Evolutionary conservation across 2,797 vertebrate species (phyloP), one percentile per base, ranked within the genome.

Genomic region (Tinamus major): DNA sequence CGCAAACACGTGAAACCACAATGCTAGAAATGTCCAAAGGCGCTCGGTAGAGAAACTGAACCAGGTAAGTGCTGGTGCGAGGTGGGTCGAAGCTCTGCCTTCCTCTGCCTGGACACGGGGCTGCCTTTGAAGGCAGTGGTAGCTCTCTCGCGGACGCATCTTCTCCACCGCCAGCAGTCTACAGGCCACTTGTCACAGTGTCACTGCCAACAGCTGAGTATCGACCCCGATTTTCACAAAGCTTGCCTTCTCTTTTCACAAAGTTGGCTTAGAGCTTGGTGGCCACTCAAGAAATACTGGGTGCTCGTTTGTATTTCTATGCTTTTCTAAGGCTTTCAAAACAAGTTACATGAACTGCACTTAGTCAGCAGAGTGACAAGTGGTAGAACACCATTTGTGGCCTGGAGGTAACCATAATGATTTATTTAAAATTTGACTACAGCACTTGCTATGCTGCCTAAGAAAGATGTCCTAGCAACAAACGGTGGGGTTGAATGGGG

Each of bases 1-100:
- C 55, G 27, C 77, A 88, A 85, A 92, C 82, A 69, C 44, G 49
- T 75, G 63, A 96, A 92, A 92, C 79, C 91, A 93, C 87, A 93
- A 78, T 65, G 5, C 29, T 13, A 68, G 44, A 68, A 83, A 59
- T 3, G 35, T 56, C 95, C 79, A 91, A 92, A 93, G 92, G 11
- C 58, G 24, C 15, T 82, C 35, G 26, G 71, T 26, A 17, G 3
- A 91, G 79, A 49, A 90, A 63, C 41, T 35, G 15, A 56, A 71
- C 2, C 29, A 46, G 18, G 37, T 42, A 62, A 80, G 58, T n/a
- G 83, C 44, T 62, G 39, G 49, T 75, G 24, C 65, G 29, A 68
- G 31, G 58, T 15, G 33, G 75, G 69, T 61, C 46, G 39, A 93
- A 79, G 8, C 27, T 39, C 37, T 82, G 51, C 37, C 39, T 44